These are phyloP conservation scores for Megaceryle torquata DNA, from an alignment of 2,113 vertebrate species.

Conservation along the genomic window DNA sequence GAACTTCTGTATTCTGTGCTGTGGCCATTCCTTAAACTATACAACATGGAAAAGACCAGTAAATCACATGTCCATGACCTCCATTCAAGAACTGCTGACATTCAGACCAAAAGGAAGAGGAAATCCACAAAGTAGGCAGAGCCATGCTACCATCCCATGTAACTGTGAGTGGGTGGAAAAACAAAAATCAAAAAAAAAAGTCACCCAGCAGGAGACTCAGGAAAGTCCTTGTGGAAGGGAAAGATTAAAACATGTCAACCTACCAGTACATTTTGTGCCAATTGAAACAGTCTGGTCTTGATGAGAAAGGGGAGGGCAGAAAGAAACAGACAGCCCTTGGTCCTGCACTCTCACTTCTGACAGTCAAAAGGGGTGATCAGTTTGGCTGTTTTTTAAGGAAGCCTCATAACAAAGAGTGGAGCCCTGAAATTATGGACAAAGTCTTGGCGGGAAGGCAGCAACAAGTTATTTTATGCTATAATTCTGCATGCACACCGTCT, in stretches of 20 bases:
- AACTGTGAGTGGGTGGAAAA: constrained; percentile 28
- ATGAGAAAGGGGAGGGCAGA: constrained; percentile 27
- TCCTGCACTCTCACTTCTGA: constrained; percentile 3
- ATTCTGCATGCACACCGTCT: background rate
- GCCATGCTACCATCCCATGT: constrained; percentile 6
- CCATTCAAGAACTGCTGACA: constrained; percentile 4
- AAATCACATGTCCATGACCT: background rate
- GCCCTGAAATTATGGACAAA: background rate
- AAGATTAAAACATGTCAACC: constrained; percentile 34
- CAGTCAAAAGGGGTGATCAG: constrained; percentile 4
- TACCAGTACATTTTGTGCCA: background rate
- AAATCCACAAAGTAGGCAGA: constrained; percentile 46
- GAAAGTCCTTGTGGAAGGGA: background rate
- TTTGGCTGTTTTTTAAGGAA: constrained; percentile 26
- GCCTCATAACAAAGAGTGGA: constrained; percentile 21
- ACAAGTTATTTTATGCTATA: constrained; percentile 6
- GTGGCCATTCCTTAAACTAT: background rate
- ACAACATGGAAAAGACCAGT: background rate
- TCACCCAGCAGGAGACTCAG: constrained; percentile 16
- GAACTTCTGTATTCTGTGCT: background rate
- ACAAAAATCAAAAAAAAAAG: background rate
- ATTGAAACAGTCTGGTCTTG: constrained; percentile 39
- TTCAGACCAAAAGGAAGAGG: constrained; percentile 35
- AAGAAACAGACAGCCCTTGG: background rate
- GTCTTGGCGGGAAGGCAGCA: background rate